A percentile compares a stretch with the other conserved stretches of the same genome.
Conservation (phyloP, 2,113 vertebrate genomes). For the Fulmarus glacialis region DNA sequence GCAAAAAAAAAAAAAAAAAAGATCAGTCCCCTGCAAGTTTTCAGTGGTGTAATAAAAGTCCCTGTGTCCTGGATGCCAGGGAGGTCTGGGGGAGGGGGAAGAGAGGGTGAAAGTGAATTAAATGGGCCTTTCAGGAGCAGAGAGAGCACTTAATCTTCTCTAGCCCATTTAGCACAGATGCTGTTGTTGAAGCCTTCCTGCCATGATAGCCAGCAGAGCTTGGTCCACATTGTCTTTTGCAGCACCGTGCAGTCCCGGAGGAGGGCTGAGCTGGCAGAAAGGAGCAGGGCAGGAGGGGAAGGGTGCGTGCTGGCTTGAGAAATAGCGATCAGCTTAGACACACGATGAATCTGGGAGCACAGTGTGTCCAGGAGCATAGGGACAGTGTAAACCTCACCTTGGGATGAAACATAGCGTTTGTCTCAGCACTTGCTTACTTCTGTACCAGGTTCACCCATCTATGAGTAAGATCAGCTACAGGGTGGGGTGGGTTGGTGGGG, state of each 20-base stretch:
- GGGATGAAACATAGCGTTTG: not conserved
- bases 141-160: constrained; percentile 43
- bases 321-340: not conserved
- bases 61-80: constrained; percentile 51
- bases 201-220: not conserved
- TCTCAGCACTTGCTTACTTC: not conserved
- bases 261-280: not conserved
- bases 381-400: fast-evolving
- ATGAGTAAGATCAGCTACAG: too few species aligned
- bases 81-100: constrained; percentile 10
- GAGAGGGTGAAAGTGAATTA: constrained; percentile 39
- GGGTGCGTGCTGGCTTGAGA: not conserved
- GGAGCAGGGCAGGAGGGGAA: not conserved
- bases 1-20: not conserved
- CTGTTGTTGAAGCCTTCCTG: not conserved
- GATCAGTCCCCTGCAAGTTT: not conserved
- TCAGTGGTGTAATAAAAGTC: constrained; percentile 35
- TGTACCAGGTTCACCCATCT: not conserved
- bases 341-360: not conserved
- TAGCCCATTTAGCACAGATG: not conserved
- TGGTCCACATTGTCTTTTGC: not conserved
- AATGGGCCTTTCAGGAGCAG: constrained; percentile 51
- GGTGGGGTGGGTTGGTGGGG: not conserved
- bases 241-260: not conserved
- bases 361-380: not conserved